These are phyloP conservation scores for Oxyura jamaicensis DNA, from an alignment of 2,113 vertebrate genomes.

Conservation along the genomic window DNA sequence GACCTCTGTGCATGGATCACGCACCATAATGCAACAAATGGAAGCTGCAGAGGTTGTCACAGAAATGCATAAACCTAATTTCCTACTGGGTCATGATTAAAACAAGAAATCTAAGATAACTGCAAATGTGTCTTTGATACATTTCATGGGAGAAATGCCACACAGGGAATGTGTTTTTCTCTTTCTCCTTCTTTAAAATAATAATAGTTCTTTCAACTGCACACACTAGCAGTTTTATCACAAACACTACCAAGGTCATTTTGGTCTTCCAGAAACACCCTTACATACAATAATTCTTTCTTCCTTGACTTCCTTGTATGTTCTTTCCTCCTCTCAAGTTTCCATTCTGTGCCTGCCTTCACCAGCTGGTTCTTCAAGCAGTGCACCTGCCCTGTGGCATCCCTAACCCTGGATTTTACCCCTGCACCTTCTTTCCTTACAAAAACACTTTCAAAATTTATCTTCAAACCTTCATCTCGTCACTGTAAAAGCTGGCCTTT, in stretches of 20 bases:
- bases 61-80: background rate
- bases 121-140: background rate
- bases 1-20: background rate
- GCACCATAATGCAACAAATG: background rate
- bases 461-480: background rate
- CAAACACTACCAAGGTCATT: fast-evolving
- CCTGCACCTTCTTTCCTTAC: background rate
- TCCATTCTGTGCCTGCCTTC: background rate
- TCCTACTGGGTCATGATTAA: background rate
- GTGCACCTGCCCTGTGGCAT: background rate
- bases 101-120: background rate
- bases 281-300: fast-evolving
- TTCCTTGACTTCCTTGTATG: background rate
- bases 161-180: background rate
- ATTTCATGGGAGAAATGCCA: background rate
- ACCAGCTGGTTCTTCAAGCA: background rate
- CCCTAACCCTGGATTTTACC: background rate
- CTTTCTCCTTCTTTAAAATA: background rate
- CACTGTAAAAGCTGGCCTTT: background rate
- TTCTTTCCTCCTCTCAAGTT: background rate
- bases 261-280: background rate
- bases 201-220: background rate
- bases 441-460: background rate
- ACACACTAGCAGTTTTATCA: background rate
- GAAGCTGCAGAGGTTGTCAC: background rate